Evolutionary conservation across 2,113 vertebrate genomes (phyloP).

Genomic region (Riparia riparia): DNA sequence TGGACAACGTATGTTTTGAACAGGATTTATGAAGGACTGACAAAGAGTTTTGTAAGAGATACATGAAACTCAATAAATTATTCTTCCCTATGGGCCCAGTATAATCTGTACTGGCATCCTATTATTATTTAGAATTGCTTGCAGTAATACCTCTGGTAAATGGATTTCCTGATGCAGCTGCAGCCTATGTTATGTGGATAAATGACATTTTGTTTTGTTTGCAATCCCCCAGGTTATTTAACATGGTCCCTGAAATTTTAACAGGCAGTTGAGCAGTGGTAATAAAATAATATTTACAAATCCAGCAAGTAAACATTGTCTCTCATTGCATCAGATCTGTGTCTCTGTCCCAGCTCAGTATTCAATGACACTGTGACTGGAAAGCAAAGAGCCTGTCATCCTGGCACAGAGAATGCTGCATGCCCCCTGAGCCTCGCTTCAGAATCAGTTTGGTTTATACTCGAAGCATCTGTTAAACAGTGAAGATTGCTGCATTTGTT

Average conservation of each 20-base stretch:
- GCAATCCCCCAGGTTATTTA: neutral
- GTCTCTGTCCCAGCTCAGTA: neutral
- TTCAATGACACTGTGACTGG: neutral
- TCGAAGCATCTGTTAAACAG: neutral
- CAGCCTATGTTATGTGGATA: neutral
- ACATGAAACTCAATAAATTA: neutral
- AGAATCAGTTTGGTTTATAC: neutral
- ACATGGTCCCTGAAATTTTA: neutral
- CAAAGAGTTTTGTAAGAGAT: neutral
- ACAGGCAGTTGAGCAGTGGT: neutral
- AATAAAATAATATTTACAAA: neutral
- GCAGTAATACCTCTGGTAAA: neutral
- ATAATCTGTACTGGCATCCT: neutral
- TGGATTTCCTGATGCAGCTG: neutral
- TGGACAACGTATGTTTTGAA: neutral
- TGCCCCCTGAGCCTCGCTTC: neutral
- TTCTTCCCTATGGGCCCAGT: neutral
- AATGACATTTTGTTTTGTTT: neutral
- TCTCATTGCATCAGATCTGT: neutral
- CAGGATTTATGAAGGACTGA: neutral
- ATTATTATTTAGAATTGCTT: neutral
- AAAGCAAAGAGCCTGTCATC: neutral
- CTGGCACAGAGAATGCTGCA: fast-evolving
- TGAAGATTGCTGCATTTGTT: neutral
- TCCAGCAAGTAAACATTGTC: neutral